Evolutionary conservation across 1,140 invertebrate genomes (phyloP).

Genomic region (Pseudomyrmex dendroicus): DNA sequence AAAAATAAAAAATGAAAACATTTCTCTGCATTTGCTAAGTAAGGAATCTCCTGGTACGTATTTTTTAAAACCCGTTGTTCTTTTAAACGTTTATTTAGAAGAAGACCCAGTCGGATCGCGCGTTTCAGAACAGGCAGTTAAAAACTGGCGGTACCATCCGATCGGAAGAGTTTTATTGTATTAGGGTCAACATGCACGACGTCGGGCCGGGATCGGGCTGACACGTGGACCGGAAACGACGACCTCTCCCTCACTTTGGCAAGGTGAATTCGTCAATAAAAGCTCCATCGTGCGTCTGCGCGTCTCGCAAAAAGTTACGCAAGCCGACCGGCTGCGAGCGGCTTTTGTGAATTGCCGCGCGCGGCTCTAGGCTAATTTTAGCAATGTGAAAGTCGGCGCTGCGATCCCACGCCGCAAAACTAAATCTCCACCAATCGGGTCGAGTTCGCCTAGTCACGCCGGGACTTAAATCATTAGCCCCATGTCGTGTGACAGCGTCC

Average conservation of each 20-base stretch:
- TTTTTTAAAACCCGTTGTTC: constrained; percentile 25
- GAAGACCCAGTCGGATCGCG: constrained; percentile 3
- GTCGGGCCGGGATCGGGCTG: constrained; percentile 33
- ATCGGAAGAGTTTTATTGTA: constrained; percentile 49
- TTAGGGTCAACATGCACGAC: constrained; percentile 30
- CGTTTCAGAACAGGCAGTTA: constrained; percentile 4
- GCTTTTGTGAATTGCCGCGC: constrained; percentile 67
- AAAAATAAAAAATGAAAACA: constrained; percentile 7
- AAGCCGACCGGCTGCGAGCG: constrained; percentile 41
- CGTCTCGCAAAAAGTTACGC: constrained; percentile 50
- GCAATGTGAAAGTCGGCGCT: constrained; percentile 64
- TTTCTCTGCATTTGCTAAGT: constrained; percentile 24
- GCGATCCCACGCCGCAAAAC: constrained; percentile 69
- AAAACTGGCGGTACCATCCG: constrained; percentile 15
- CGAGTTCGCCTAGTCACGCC: constrained; percentile 47
- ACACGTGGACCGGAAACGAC: constrained; percentile 67
- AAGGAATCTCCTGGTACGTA: constrained; percentile 49
- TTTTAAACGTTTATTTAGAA: constrained; percentile 35
- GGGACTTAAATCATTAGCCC: constrained; percentile 56
- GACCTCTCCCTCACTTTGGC: constrained; percentile 63
- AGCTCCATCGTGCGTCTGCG: constrained; percentile 52
- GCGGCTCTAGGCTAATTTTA: constrained; percentile 64
- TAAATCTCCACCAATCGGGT: constrained; percentile 56
- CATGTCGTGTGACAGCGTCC: constrained; percentile 52
- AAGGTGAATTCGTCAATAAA: constrained; percentile 67